Base-by-base conservation (phyloP, 1,140 invertebrate species). In the Ceratina japonica region DNA sequence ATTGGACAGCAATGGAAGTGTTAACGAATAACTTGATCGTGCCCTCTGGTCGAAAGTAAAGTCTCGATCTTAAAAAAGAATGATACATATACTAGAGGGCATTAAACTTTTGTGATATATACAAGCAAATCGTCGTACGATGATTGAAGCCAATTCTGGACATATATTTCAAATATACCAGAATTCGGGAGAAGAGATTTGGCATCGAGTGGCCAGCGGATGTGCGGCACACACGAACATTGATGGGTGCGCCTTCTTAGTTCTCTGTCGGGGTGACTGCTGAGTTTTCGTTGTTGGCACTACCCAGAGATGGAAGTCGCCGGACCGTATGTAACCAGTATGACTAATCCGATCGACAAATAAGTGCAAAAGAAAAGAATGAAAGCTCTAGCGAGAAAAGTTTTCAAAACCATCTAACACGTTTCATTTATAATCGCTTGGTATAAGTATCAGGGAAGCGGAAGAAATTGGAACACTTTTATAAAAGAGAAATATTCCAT, bases 261-360 rank as follows among this genome's bases (percentile, higher is more conserved):
- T 87, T 88, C 87, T 86, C 87, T 86, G 76, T 87, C 82, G 83
- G 76, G 80, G 81, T 78, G 84, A 84, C 86, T 80, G 87, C 87
- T 75, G 83, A 85, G 80, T 89, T 89, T 87, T 85, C 87, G 63
- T 87, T 89, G 86, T 89, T 88, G 88, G 87, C 87, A 86, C 85
- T 88, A 81, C 87, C 80, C 81, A 88, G 84, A 87, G 88, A 64
- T 89, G 88, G 87, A 90, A 89, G 86, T 90, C 89, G 84, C 87
- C 84, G 88, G 83, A 89, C 87, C 89, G 89, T 90, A 90, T 90
- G 89, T 90, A 89, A 91, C 85, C 82, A 90, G 87, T 87, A 88
- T 88, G 87, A 88, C 69, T 88, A 88, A 87, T 86, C 82, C 84
- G 85, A 85, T 87, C 88, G 80, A 85, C 81, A 72, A 78, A 75